These are phyloP conservation scores for Poecilobothrus nobilitatus DNA, from an alignment of 2,888 invertebrate genomes.

Conservation along the genomic window DNA sequence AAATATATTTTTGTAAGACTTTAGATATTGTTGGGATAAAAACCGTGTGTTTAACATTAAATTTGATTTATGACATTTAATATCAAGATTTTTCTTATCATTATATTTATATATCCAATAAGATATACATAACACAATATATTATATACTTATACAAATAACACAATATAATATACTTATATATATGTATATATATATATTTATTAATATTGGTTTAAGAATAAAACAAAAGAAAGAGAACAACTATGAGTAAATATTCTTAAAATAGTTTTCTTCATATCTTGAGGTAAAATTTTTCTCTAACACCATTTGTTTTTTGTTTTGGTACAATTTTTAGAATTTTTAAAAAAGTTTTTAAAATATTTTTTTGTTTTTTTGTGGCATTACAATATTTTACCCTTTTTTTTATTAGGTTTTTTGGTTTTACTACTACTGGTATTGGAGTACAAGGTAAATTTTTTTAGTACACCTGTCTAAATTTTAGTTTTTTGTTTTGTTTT, in stretches of 20 bases:
- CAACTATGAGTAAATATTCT: neutral
- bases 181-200: neutral
- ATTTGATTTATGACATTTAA: constrained; percentile 1
- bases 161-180: neutral
- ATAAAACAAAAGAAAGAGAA: neutral
- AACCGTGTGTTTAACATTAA: neutral
- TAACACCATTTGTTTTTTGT: neutral
- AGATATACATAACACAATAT: no score
- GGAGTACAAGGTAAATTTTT: no score
- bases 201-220: neutral
- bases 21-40: neutral
- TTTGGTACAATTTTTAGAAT: no score
- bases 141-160: no score
- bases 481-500: no score
- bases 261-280: neutral
- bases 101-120: no score
- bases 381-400: no score
- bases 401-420: no score
- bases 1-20: no score
- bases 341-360: neutral
- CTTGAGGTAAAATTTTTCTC: neutral
- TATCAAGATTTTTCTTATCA: neutral
- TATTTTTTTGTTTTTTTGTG: neutral
- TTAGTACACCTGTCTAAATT: no score
- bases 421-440: no score